Conservation (phyloP, 2,797 vertebrate genomes). For the Arnoldichthys spilopterus region DNA sequence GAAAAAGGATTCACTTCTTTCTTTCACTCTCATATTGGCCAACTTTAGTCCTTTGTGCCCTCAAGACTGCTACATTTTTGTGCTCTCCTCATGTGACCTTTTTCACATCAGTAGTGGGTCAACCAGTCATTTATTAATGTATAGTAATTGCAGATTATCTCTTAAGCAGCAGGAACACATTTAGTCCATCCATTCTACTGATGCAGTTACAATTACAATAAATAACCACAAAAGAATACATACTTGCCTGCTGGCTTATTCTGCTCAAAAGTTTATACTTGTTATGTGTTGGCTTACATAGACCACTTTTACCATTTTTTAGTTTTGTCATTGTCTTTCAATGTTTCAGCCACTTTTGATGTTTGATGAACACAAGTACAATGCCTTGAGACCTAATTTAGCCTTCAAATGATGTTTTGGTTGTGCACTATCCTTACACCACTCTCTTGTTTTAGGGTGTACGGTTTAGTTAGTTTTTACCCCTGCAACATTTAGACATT, state of each 20-base stretch:
- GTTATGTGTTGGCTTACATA: background rate
- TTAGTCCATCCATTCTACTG: background rate
- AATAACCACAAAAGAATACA: background rate
- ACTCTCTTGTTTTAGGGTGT: too few species aligned
- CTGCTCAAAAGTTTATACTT: background rate
- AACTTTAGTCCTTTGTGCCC: constrained; percentile 26
- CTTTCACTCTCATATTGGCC: constrained; percentile 24
- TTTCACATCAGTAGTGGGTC: constrained; percentile 19
- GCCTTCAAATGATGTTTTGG: background rate
- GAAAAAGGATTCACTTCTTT: constrained; percentile 35
- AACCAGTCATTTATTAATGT: too few species aligned
- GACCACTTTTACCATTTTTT: background rate
- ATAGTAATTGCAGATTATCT: constrained; percentile 33
- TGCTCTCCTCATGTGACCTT: constrained; percentile 9
- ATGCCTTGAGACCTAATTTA: background rate
- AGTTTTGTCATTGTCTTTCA: background rate
- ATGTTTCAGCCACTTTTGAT: background rate
- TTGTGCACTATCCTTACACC: background rate
- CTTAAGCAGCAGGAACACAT: constrained; percentile 25
- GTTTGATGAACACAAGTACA: background rate
- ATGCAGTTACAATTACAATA: background rate
- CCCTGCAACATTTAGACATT: background rate
- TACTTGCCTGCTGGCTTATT: background rate
- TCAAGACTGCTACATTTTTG: background rate
- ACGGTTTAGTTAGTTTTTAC: background rate